A percentile compares a stretch with the other conserved stretches of the same genome.
These are phyloP conservation scores for Motacilla alba DNA, from an alignment of 2,113 vertebrate species.

Conservation along the genomic window DNA sequence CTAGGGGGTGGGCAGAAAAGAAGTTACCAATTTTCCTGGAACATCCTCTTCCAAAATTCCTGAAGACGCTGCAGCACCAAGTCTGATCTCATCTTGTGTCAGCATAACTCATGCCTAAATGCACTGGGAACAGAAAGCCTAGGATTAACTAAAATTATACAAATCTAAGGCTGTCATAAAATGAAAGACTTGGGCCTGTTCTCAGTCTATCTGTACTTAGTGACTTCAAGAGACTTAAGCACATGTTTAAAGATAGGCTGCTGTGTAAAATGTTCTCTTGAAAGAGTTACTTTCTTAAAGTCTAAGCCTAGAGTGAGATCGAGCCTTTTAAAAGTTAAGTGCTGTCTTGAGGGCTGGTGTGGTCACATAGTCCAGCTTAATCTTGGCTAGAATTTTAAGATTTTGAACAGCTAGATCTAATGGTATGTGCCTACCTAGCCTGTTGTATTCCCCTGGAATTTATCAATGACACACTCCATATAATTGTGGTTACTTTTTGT, in stretches of 20 bases:
- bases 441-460: conserved; percentile 46
- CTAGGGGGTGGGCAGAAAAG: background rate
- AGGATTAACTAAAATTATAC: conserved; percentile 53
- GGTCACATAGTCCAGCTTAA: background rate
- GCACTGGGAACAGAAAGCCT: conserved; percentile 11
- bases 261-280: background rate
- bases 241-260: conserved; percentile 4
- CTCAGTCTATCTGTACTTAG: background rate
- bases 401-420: conserved; percentile 21
- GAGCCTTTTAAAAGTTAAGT: conserved; percentile 13
- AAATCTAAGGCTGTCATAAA: conserved; percentile 26
- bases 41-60: conserved; percentile 31
- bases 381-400: conserved; percentile 27
- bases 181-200: background rate
- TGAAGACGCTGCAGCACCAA: background rate
- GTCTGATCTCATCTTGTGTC: background rate
- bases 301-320: background rate
- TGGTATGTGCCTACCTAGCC: conserved; percentile 54
- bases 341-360: background rate
- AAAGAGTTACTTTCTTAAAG: background rate
- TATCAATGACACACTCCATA: conserved; percentile 57
- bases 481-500: conserved; percentile 57
- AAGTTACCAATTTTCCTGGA: conserved; percentile 64
- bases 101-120: background rate
- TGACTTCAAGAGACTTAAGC: conserved; percentile 1